Conservation (phyloP, 2,888 invertebrate species). For the Thera obeliscata region DNA sequence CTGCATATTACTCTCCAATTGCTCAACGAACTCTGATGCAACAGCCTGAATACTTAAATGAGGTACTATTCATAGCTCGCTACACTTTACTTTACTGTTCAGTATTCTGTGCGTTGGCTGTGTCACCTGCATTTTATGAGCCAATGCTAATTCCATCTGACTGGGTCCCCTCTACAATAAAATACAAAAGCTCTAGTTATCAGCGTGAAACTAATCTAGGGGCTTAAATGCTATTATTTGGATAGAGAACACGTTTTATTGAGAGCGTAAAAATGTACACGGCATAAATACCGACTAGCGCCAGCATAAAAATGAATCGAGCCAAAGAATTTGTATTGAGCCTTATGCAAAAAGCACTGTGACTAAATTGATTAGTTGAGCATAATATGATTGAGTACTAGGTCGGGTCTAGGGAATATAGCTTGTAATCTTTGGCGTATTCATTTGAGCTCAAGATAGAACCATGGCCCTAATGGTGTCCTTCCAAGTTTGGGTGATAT, state of each 20-base stretch:
- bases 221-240: slow-evolving; percentile 25
- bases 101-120: slow-evolving; percentile 13
- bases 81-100: slow-evolving; percentile 6
- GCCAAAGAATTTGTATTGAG: neutral
- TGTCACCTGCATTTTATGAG: slow-evolving; percentile 35
- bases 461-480: too few relatives aligned
- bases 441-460: too few relatives aligned
- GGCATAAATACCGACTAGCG: slow-evolving; percentile 2
- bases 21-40: slow-evolving; percentile 1
- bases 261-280: slow-evolving; percentile 16
- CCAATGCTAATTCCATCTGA: slow-evolving; percentile 31
- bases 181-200: slow-evolving; percentile 23
- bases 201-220: slow-evolving; percentile 28
- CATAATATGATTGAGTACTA: neutral
- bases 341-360: neutral
- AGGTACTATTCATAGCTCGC: slow-evolving; percentile 16
- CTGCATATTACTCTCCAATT: neutral
- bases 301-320: slow-evolving; percentile 7
- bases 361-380: neutral
- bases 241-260: slow-evolving; percentile 29
- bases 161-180: slow-evolving; percentile 28
- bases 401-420: too few relatives aligned
- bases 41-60: slow-evolving; percentile 12
- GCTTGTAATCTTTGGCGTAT: too few relatives aligned
- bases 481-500: too few relatives aligned